Evolutionary conservation across 2,113 vertebrate genomes (phyloP).

Genomic region (Columba janthina): DNA sequence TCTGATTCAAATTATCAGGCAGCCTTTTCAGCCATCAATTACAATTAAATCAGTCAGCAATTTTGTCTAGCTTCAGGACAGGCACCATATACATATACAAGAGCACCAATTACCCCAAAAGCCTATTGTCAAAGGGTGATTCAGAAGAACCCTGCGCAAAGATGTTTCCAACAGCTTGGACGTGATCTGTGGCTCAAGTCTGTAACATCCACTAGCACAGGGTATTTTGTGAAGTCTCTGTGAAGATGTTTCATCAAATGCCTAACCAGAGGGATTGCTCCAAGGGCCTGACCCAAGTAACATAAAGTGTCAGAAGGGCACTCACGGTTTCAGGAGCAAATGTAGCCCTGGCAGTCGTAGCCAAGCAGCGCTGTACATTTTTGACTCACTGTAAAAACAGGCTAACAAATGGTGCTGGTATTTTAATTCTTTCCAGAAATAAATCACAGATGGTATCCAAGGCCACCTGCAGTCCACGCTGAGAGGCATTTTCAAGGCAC

Average conservation of each 20-base stretch:
- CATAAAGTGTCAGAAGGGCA: background rate
- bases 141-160: background rate
- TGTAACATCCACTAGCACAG: background rate
- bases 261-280: background rate
- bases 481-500: slow-evolving; percentile 57
- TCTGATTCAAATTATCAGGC: background rate
- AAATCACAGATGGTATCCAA: slow-evolving; percentile 68
- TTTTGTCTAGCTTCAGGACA: background rate
- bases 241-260: background rate
- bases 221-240: background rate
- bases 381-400: slow-evolving; percentile 45
- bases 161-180: background rate
- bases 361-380: background rate
- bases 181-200: background rate
- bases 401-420: slow-evolving; percentile 61
- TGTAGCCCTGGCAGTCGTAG: background rate
- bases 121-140: fast-evolving
- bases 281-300: background rate
- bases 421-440: slow-evolving; percentile 71
- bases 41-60: background rate
- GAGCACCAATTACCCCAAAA: background rate
- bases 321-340: fast-evolving
- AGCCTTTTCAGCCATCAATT: background rate
- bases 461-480: slow-evolving; percentile 57
- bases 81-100: fast-evolving